A percentile compares a stretch with the other conserved stretches of the same genome.
Conservation (phyloP, 1,140 invertebrate genomes). For the Frieseomelitta varia region DNA sequence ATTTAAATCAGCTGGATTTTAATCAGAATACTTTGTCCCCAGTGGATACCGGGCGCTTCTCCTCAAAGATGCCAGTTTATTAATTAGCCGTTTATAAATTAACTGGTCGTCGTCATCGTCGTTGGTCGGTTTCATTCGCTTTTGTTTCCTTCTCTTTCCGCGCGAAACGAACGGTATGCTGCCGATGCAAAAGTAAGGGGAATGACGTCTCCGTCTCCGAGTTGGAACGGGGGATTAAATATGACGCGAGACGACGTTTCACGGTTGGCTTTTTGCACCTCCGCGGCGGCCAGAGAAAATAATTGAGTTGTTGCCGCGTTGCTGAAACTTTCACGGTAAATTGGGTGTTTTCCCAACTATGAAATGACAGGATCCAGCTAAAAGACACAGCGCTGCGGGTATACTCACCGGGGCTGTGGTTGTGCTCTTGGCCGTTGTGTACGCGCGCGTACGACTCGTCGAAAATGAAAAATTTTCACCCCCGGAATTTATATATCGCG, state of each 20-base stretch:
- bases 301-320: slow-evolving; percentile 36
- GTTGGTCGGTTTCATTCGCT: too few species aligned
- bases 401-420: neutral
- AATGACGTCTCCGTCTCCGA: slow-evolving; percentile 24
- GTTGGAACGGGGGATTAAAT: slow-evolving; percentile 24
- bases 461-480: neutral
- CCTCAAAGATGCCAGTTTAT: slow-evolving; percentile 3
- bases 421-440: neutral
- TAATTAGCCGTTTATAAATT: slow-evolving; percentile 28
- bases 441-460: neutral
- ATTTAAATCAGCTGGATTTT: slow-evolving; percentile 22
- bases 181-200: neutral
- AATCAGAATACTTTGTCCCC: neutral
- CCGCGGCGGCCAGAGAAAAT: slow-evolving; percentile 2
- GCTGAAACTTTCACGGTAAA: slow-evolving; percentile 37
- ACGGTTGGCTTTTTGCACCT: slow-evolving; percentile 26
- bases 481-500: neutral
- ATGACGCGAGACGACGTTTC: slow-evolving; percentile 14
- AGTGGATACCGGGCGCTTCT: neutral
- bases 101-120: neutral
- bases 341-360: slow-evolving; percentile 30
- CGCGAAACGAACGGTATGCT: neutral
- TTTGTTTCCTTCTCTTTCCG: neutral
- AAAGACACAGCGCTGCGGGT: neutral
- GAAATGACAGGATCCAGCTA: neutral